These are phyloP conservation scores for Acrocephalus kingi DNA, from an alignment of 2,113 vertebrate species.

Conservation along the genomic window DNA sequence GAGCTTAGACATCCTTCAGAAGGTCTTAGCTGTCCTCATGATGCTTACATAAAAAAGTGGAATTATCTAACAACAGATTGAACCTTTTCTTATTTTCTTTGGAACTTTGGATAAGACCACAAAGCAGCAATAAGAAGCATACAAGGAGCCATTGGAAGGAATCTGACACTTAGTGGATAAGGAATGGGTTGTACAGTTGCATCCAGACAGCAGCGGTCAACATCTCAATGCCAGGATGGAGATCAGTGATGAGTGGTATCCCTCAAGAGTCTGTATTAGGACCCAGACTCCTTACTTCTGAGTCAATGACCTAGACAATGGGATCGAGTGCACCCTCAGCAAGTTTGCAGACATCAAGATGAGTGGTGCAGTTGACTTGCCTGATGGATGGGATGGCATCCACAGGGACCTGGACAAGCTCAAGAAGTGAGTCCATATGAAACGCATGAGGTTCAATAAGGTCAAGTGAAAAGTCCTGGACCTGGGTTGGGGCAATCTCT, in stretches of 20 bases:
- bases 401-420: not conserved
- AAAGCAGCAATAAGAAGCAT: not conserved
- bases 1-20: not conserved
- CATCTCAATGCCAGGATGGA: fast-evolving
- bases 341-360: not conserved
- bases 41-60: not conserved
- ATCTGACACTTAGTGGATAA: not conserved
- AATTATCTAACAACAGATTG: not conserved
- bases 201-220: not conserved
- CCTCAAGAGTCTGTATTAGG: not conserved
- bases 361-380: not conserved
- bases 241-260: not conserved
- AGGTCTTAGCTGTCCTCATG: not conserved
- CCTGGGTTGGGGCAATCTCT: fast-evolving
- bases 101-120: not conserved
- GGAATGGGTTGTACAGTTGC: not conserved
- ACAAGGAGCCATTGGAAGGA: not conserved
- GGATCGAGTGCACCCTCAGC: not conserved
- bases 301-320: not conserved
- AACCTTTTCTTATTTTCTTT: not conserved
- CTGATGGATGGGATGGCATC: not conserved
- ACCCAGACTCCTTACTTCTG: not conserved
- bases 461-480: not conserved
- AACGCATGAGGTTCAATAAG: not conserved
- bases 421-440: not conserved